These are phyloP conservation scores for Mya arenaria DNA, from an alignment of 1,140 invertebrate genomes.

Conservation along the genomic window DNA sequence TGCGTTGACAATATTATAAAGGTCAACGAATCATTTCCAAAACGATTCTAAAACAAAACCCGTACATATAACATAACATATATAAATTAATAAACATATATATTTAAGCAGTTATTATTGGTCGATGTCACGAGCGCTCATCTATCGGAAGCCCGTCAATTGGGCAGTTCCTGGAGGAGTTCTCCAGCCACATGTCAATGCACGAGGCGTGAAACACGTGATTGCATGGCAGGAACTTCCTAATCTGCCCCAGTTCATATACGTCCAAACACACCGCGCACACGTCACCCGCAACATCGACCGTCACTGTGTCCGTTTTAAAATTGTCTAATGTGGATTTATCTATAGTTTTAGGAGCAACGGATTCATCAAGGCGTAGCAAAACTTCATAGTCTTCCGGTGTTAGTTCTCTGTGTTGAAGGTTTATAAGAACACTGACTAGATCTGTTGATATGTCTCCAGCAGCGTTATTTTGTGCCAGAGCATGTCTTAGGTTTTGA, in stretches of 20 bases:
- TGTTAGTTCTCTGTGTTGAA: conserved; percentile 74
- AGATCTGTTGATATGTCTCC: conserved; percentile 57
- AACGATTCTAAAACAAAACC: too few species aligned
- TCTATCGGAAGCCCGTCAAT: conserved; percentile 74
- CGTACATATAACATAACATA: background rate
- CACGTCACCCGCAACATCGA: conserved; percentile 51
- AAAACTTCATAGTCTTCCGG: conserved; percentile 78
- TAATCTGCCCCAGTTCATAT: conserved; percentile 68
- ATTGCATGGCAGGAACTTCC: conserved; percentile 75
- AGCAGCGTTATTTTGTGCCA: conserved; percentile 63
- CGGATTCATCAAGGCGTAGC: conserved; percentile 71
- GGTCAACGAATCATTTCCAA: too few species aligned
- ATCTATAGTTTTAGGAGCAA: conserved; percentile 74
- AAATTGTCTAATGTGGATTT: conserved; percentile 58
- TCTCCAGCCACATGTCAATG: conserved; percentile 75
- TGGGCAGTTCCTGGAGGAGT: conserved; percentile 76
- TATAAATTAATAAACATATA: background rate
- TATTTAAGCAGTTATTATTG: background rate
- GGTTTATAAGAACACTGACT: conserved; percentile 65
- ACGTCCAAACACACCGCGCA: conserved; percentile 76
- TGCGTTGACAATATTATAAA: too few species aligned
- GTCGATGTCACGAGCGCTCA: background rate
- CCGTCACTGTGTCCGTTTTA: conserved; percentile 67
- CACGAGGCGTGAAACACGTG: conserved; percentile 74
- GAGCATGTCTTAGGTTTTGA: conserved; percentile 68